phyloP scores from a whole-genome alignment of 2,113 vertebrate species.

The Callithrix jacchus region DNA sequence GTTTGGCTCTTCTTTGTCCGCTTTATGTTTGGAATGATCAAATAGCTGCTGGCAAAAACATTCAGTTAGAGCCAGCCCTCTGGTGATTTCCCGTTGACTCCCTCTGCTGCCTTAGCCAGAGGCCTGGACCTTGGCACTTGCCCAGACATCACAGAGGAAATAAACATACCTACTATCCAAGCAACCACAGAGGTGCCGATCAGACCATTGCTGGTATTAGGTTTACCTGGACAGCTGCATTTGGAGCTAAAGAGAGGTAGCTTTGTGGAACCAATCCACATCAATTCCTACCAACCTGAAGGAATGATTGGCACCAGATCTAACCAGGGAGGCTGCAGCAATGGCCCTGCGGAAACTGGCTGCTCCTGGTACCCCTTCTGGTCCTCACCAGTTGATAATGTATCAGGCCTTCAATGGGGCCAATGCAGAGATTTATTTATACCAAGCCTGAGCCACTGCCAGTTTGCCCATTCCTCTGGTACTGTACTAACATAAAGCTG shows the following conservation, averaged over 20 bases:
- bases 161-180: not conserved
- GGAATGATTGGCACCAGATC: not conserved
- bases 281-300: not conserved
- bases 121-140: not conserved
- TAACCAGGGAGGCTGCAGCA: not conserved
- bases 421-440: not conserved
- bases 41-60: not conserved
- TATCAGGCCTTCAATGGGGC: not conserved
- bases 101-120: slow-evolving; percentile 13
- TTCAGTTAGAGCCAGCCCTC: not conserved
- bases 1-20: slow-evolving; percentile 34
- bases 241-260: not conserved
- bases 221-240: not conserved
- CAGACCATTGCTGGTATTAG: not conserved
- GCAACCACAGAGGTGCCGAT: not conserved
- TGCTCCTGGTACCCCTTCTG: not conserved
- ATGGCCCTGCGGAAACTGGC: not conserved
- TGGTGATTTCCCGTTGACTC: slow-evolving; percentile 17
- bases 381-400: not conserved
- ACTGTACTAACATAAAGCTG: not conserved
- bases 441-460: not conserved
- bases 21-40: slow-evolving; percentile 29
- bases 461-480: not conserved
- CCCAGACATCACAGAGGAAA: not conserved
- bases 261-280: not conserved